These are phyloP conservation scores for Rotaria socialis DNA, from an alignment of 2,888 invertebrate genomes.

Conservation along the genomic window DNA sequence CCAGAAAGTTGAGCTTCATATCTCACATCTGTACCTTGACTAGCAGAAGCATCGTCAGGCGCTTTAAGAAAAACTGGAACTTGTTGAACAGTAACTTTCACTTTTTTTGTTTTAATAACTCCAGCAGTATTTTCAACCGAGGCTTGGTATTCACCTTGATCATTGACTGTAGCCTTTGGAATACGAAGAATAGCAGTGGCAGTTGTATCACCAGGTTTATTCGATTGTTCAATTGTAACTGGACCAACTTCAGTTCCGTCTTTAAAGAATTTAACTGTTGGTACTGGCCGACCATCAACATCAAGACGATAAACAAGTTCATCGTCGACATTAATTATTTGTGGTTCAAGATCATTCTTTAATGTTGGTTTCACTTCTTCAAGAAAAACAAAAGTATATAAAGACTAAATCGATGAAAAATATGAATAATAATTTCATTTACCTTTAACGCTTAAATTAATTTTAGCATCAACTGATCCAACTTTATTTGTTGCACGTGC, in stretches of 20 bases:
- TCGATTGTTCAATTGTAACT: not conserved
- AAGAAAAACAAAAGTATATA: not conserved
- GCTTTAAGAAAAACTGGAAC: slow-evolving; percentile 40
- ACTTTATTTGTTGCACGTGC: slow-evolving; percentile 47
- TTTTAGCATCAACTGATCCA: slow-evolving; percentile 43
- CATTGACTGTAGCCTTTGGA: not conserved
- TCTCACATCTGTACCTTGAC: slow-evolving; percentile 42
- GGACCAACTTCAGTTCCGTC: slow-evolving; percentile 20
- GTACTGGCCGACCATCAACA: slow-evolving; percentile 11
- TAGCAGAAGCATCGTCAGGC: slow-evolving; percentile 25
- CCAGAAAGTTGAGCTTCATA: slow-evolving; percentile 36
- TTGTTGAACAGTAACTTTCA: slow-evolving; percentile 15
- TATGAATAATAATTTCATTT: no score
- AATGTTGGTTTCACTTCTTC: slow-evolving; percentile 6
- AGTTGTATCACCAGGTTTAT: not conserved
- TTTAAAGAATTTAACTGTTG: slow-evolving; percentile 10
- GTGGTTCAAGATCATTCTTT: slow-evolving; percentile 30
- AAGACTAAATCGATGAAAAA: no score
- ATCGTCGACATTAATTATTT: not conserved
- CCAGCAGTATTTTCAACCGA: not conserved
- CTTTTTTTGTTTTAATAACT: slow-evolving; percentile 17
- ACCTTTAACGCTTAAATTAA: slow-evolving; percentile 41
- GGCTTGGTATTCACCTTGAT: slow-evolving; percentile 29
- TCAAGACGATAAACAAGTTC: slow-evolving; percentile 24
- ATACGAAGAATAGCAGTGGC: not conserved